Evolutionary conservation across 2,797 vertebrate genomes (phyloP).

Genomic region (Diglossa cyanea): DNA sequence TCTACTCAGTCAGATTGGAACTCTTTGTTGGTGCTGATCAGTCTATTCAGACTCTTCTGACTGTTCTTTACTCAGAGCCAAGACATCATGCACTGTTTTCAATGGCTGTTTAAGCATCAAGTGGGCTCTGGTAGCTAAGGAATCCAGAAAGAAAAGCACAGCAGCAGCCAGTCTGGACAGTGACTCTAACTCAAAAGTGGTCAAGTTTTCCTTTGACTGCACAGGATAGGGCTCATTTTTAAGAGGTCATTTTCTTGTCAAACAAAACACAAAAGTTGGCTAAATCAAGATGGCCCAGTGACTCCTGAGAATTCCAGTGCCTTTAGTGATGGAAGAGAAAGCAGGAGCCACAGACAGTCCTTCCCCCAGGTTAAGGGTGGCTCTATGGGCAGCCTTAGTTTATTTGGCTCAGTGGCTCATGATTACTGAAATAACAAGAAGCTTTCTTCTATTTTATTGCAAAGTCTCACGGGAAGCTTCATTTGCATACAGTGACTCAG

Average conservation of each 20-base stretch:
- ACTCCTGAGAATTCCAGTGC: background rate
- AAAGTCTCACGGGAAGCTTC: slow-evolving; percentile 55
- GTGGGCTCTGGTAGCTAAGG: background rate
- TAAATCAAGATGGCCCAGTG: background rate
- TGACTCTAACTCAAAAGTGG: background rate
- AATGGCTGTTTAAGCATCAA: background rate
- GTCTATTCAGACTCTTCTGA: background rate
- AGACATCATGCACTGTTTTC: background rate
- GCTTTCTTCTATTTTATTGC: slow-evolving; percentile 52
- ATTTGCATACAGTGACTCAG: slow-evolving; percentile 72
- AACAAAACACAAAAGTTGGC: background rate
- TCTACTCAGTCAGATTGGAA: background rate
- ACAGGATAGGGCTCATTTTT: background rate
- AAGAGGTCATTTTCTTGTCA: background rate
- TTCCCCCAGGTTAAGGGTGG: background rate
- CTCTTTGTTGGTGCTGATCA: background rate
- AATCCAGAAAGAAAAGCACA: background rate
- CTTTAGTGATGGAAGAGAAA: background rate
- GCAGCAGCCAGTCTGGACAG: background rate
- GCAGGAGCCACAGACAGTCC: background rate
- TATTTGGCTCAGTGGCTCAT: background rate
- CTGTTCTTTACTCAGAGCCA: background rate
- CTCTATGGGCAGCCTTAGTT: background rate
- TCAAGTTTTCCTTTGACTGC: background rate
- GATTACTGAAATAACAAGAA: slow-evolving; percentile 44